A percentile compares a stretch with the other conserved stretches of the same genome.
phyloP scores from a whole-genome alignment of 2,113 vertebrate genomes.

The Ceratotherium simum region DNA sequence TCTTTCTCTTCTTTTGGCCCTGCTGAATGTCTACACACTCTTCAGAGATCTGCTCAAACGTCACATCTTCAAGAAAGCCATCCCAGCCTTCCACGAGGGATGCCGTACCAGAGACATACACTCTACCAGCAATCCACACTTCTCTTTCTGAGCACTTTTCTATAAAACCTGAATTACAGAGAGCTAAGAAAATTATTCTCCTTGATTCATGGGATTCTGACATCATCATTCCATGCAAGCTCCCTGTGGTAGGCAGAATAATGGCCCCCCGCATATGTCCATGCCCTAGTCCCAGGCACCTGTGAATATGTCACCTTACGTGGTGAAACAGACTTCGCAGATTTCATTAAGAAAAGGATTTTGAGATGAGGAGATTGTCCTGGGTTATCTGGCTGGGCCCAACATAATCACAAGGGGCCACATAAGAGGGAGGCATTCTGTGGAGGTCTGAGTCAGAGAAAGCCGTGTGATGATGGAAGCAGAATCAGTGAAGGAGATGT shows the following conservation, averaged over 20 bases:
- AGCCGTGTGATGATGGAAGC: fast-evolving
- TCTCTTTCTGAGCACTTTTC: neutral
- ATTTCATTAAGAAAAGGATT: neutral
- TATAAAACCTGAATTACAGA: neutral
- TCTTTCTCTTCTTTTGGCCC: neutral
- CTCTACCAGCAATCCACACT: neutral
- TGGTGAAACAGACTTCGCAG: neutral
- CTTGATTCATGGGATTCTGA: neutral
- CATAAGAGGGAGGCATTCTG: neutral
- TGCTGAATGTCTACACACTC: neutral
- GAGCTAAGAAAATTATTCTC: neutral
- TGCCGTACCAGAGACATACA: neutral
- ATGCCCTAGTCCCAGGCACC: neutral
- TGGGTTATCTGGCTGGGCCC: neutral
- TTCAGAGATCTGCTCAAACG: neutral
- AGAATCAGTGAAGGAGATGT: neutral
- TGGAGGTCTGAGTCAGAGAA: neutral
- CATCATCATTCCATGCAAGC: neutral
- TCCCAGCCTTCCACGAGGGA: neutral
- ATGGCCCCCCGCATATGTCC: neutral
- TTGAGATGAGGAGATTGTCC: neutral
- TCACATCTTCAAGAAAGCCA: neutral
- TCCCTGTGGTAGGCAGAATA: neutral
- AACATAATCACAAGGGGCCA: neutral
- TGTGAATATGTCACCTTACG: neutral